phyloP scores from a whole-genome alignment of 2,888 invertebrate species.

The Arenicola marina region DNA sequence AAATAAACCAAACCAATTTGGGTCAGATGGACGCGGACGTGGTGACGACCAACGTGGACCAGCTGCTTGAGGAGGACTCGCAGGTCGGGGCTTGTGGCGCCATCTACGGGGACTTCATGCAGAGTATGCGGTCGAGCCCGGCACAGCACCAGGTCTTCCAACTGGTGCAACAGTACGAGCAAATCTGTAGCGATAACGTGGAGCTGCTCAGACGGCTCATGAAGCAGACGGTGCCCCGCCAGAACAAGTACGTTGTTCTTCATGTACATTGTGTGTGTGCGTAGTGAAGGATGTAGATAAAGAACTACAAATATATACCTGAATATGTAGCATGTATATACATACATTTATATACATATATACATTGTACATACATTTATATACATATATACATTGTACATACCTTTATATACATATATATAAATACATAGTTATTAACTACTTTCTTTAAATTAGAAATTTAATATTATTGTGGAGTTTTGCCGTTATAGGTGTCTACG shows the following conservation, averaged over 20 bases:
- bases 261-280: background rate
- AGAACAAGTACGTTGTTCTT: conserved; percentile 3
- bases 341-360: no score
- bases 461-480: no score
- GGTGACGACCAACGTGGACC: background rate
- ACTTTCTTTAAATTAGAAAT: no score
- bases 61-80: conserved; percentile 1
- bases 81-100: background rate
- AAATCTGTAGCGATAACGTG: background rate
- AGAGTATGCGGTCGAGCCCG: background rate
- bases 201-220: background rate
- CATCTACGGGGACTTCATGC: background rate
- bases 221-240: background rate
- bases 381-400: no score
- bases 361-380: no score
- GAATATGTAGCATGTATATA: no score
- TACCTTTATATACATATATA: no score
- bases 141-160: conserved; percentile 4
- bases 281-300: no score
- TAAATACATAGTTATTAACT: no score
- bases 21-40: background rate
- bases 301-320: no score
- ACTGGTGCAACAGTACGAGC: background rate
- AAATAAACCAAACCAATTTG: no score
- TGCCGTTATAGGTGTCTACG: no score